Percentiles rank a stretch among this genome's conserved stretches.
These are phyloP conservation scores for Trichoplusia ni DNA, from an alignment of 1,140 invertebrate species.

Conservation along the genomic window DNA sequence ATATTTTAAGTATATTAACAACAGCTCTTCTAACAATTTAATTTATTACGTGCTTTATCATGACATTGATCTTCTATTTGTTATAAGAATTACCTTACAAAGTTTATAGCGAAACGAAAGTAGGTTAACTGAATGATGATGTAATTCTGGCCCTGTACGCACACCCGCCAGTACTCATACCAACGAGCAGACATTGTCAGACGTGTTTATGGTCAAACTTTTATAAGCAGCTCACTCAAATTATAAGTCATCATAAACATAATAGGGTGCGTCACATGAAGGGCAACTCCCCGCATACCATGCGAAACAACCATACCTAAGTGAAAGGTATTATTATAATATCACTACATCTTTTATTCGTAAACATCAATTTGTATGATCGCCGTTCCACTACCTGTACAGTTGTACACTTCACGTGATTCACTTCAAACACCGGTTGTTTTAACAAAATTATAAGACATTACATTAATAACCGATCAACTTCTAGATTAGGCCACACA, in stretches of 20 bases:
- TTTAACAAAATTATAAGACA: neutral
- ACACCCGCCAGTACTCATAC: slow-evolving; percentile 30
- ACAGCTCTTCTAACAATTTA: neutral
- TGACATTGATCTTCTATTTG: slow-evolving; percentile 27
- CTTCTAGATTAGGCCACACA: slow-evolving; percentile 18
- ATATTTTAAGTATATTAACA: neutral
- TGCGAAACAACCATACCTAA: slow-evolving; percentile 9
- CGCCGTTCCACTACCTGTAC: neutral
- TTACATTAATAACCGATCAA: neutral
- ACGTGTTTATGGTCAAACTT: neutral
- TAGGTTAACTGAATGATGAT: slow-evolving; percentile 45
- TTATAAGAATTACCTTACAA: slow-evolving; percentile 31
- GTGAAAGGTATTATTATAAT: slow-evolving; percentile 11
- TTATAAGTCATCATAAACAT: neutral
- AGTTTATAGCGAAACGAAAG: slow-evolving; percentile 42
- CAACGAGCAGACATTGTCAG: slow-evolving; percentile 18
- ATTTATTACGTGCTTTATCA: slow-evolving; percentile 27
- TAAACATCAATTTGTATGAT: neutral
- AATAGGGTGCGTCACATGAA: neutral
- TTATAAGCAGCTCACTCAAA: neutral
- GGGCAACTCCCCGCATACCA: neutral
- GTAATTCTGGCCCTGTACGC: slow-evolving; percentile 44
- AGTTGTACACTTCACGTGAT: neutral
- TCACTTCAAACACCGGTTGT: neutral
- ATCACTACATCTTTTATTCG: neutral